Evolutionary conservation across 1,140 invertebrate genomes (phyloP), one percentile per base, ranked within the genome.

Genomic region (Rhizoglyphus robini): DNA sequence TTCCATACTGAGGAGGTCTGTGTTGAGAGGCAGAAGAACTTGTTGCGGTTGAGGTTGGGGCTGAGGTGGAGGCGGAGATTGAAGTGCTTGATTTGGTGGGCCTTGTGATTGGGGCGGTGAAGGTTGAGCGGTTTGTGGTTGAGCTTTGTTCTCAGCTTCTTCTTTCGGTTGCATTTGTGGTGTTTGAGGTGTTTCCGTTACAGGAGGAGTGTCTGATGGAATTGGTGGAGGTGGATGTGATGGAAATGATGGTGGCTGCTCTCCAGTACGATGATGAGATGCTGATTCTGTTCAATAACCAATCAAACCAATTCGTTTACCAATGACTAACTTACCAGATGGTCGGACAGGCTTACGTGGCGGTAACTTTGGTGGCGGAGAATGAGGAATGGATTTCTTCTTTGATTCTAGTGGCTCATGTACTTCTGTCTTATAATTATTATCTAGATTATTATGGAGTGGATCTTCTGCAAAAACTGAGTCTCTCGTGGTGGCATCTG

Each of bases 301-400:
- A 23, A 46, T 15, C 15, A 23, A 46, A 46, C 41, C 23, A 23
- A 23, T 23, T 15, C 15, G 41, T 15, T 15, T 23, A 11, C 5
- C 29, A 54, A 30, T 30, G 2, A 58, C 18, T n/a, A 32, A 58
- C 18, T 29, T 34, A 13, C 11, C 25, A 58, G 15, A 13, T 58
- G 54, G 13, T 60, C 58, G 15, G 11, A 23, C 15, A 15, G 58
- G 58, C 27, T 60, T 60, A 20, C 58, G 58, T n/a, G 58, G 58
- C 36, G 58, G 58, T 46, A 60, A 46, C 27, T 60, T 34, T 60
- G 58, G 58, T 13, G 58, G 58, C 58, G 15, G 15, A 20, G 15
- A 13, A 51, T 1, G 13, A 25, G 27, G 58, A 60, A 29, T 60
- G 2, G 29, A 32, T 23, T 51, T 4, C 48, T 23, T 51, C 23